Evolutionary conservation across 2,888 invertebrate species (phyloP).

Genomic region (Lithophane semibrunnea): DNA sequence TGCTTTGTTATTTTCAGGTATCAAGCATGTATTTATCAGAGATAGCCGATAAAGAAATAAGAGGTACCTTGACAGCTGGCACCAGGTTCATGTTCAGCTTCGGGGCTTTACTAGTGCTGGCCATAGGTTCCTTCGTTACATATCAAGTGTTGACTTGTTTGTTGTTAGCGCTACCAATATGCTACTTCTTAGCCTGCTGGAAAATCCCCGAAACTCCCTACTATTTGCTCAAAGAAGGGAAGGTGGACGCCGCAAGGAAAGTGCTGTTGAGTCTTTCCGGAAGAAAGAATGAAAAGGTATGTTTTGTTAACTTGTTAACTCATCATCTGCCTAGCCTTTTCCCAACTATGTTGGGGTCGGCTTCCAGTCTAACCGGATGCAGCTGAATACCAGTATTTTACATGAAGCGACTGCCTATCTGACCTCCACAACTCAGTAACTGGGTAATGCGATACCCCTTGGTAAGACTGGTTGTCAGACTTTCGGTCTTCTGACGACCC

Average conservation of each 20-base stretch:
- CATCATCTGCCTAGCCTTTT: no score
- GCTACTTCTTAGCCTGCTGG: constrained; percentile 84
- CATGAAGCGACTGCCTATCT: no score
- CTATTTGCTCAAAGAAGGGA: constrained; percentile 87
- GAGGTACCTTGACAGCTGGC: constrained; percentile 77
- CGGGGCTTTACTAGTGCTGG: constrained; percentile 79
- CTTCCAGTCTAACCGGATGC: no score
- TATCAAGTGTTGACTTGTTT: constrained; percentile 42
- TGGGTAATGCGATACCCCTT: no score
- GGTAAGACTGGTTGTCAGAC: no score
- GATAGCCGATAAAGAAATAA: constrained; percentile 82
- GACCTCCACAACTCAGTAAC: no score
- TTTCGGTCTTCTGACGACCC: no score
- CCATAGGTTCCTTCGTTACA: constrained; percentile 78
- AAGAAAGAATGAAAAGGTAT: constrained; percentile 45
- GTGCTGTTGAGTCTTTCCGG: constrained; percentile 69
- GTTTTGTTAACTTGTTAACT: background rate
- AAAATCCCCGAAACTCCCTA: constrained; percentile 91
- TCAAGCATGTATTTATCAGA: constrained; percentile 82
- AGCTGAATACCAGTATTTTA: no score
- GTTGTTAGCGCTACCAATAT: constrained; percentile 75
- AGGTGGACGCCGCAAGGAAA: constrained; percentile 80
- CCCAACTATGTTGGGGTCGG: no score
- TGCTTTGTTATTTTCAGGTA: constrained; percentile 27
- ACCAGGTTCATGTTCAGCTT: constrained; percentile 79